phyloP scores from a whole-genome alignment of 2,113 vertebrate species.

The Chrysochloris asiatica region DNA sequence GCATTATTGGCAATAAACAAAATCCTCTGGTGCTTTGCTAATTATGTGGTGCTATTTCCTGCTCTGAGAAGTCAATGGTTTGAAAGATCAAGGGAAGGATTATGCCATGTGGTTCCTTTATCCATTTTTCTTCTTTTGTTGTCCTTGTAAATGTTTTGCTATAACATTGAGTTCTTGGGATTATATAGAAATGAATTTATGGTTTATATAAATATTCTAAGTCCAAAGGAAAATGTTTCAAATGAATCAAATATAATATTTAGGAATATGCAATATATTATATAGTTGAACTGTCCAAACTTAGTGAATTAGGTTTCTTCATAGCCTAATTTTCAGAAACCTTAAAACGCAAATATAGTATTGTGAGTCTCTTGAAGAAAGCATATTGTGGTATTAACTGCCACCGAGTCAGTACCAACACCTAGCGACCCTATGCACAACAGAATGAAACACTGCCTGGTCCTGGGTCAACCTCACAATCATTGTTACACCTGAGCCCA shows the following conservation, averaged over 20 bases:
- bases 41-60: conserved; percentile 24
- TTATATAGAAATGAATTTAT: not conserved
- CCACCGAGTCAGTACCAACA: too few species aligned
- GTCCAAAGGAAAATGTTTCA: not conserved
- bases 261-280: not conserved
- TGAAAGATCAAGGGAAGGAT: conserved; percentile 39
- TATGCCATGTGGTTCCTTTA: not conserved
- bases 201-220: not conserved
- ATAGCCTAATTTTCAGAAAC: conserved; percentile 21
- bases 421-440: too few species aligned
- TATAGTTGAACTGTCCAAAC: not conserved
- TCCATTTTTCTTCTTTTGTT: conserved; percentile 25
- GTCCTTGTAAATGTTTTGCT: not conserved
- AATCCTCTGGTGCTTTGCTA: not conserved
- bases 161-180: not conserved
- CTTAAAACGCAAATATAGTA: conserved; percentile 5
- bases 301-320: not conserved
- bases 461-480: too few species aligned
- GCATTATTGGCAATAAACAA: not conserved
- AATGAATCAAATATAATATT: conserved; percentile 32
- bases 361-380: not conserved
- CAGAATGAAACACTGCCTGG: too few species aligned
- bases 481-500: too few species aligned
- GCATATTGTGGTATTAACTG: too few species aligned
- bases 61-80: conserved; percentile 21